Evolutionary conservation across 2,797 vertebrate genomes (phyloP).

Genomic region (Takifugu ocellatus): DNA sequence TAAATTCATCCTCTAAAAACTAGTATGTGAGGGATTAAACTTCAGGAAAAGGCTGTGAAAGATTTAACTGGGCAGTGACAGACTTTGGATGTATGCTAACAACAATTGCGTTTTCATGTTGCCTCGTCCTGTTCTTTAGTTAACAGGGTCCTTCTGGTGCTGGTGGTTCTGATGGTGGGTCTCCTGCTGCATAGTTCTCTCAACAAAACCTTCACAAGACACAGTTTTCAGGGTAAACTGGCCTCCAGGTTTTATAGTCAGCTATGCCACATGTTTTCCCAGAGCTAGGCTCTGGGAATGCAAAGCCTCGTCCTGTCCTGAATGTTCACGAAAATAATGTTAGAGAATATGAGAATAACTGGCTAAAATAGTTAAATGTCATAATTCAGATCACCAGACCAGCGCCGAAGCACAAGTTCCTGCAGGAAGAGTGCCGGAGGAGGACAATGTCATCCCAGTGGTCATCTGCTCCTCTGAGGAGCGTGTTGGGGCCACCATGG

Average conservation of each 20-base stretch:
- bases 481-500: constrained; percentile 85
- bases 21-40: too few species aligned
- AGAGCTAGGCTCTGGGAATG: too few species aligned
- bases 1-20: too few species aligned
- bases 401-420: neutral
- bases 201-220: constrained; percentile 63
- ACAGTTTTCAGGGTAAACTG: constrained; percentile 69
- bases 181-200: constrained; percentile 85
- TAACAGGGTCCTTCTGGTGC: constrained; percentile 83
- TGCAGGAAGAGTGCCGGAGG: constrained; percentile 3
- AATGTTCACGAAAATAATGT: too few species aligned
- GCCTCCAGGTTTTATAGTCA: neutral
- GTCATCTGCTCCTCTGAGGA: constrained; percentile 88
- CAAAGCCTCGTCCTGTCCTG: too few species aligned
- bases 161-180: constrained; percentile 84
- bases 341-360: too few species aligned
- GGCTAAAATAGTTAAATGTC: too few species aligned
- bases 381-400: constrained; percentile 41
- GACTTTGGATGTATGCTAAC: neutral
- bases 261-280: neutral
- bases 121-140: constrained; percentile 72
- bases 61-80: too few species aligned
- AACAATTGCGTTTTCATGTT: neutral
- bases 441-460: constrained; percentile 80
- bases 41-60: too few species aligned